phyloP scores from a whole-genome alignment of 2,888 invertebrate species.

The Scelioninae gen. 1 region DNA sequence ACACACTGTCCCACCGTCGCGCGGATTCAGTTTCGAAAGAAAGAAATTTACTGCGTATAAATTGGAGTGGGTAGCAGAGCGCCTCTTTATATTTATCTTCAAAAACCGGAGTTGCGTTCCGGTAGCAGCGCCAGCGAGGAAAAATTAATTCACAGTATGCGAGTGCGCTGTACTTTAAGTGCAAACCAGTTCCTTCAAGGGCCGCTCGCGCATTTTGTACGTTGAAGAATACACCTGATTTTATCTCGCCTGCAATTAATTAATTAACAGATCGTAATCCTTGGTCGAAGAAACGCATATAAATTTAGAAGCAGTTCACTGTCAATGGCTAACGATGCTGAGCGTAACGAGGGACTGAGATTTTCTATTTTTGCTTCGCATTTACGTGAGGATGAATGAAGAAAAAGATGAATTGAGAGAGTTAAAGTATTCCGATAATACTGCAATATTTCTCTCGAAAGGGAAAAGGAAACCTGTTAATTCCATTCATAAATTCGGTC shows the following conservation, averaged over 20 bases:
- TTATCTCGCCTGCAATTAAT: slow-evolving; percentile 70
- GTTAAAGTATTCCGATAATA: slow-evolving; percentile 3
- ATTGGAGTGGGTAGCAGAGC: slow-evolving; percentile 14
- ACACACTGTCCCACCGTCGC: slow-evolving; percentile 33
- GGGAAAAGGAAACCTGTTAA: too few species aligned
- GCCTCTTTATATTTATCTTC: slow-evolving; percentile 54
- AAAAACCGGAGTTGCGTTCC: slow-evolving; percentile 63
- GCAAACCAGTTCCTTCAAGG: slow-evolving; percentile 69
- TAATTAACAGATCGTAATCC: slow-evolving; percentile 72
- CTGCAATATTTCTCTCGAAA: neutral
- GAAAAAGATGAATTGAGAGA: slow-evolving; percentile 44
- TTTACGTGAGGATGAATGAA: slow-evolving; percentile 49
- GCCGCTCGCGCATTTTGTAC: slow-evolving; percentile 55
- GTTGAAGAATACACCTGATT: slow-evolving; percentile 55
- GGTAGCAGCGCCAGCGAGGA: slow-evolving; percentile 56
- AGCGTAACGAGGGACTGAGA: slow-evolving; percentile 42
- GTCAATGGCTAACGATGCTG: slow-evolving; percentile 55
- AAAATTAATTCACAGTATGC: slow-evolving; percentile 68
- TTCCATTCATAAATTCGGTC: too few species aligned
- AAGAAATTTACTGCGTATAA: slow-evolving; percentile 57
- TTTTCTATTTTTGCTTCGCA: slow-evolving; percentile 20
- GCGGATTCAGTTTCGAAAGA: slow-evolving; percentile 46
- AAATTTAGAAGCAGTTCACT: slow-evolving; percentile 52
- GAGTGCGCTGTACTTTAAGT: slow-evolving; percentile 52
- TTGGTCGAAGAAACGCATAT: slow-evolving; percentile 57